phyloP scores from a whole-genome alignment of 2,888 invertebrate genomes.

The Anarsia innoxiella region DNA sequence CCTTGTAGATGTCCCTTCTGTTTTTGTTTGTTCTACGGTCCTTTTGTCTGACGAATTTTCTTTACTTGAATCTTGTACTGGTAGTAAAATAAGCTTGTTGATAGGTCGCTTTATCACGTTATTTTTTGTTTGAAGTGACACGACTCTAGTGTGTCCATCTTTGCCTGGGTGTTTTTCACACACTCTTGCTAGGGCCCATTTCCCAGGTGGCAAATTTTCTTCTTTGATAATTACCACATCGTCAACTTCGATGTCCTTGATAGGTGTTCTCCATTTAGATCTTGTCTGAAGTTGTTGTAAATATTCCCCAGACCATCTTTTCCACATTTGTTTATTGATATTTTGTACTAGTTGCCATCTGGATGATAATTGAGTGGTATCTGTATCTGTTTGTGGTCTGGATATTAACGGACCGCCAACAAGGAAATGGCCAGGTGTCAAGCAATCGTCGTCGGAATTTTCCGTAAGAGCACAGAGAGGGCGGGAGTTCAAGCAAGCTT shows the following conservation, averaged over 20 bases:
- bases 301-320: background rate
- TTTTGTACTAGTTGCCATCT: background rate
- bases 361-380: background rate
- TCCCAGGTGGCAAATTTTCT: background rate
- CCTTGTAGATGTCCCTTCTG: background rate
- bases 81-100: background rate
- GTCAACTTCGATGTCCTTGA: background rate
- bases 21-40: background rate
- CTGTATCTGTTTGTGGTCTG: background rate
- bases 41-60: background rate
- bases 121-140: background rate
- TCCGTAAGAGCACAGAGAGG: constrained; percentile 15
- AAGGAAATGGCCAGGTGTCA: constrained; percentile 19
- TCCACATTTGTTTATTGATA: background rate
- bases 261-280: background rate
- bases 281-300: background rate
- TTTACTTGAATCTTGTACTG: background rate
- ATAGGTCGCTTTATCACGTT: background rate
- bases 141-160: background rate
- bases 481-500: constrained; percentile 20
- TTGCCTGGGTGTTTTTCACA: background rate
- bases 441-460: constrained; percentile 14
- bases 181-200: background rate
- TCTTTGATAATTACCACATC: background rate
- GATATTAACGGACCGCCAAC: constrained; percentile 7